Evolutionary conservation across 2,113 vertebrate genomes (phyloP), one percentile per base, ranked within the genome.

Genomic region (Arvicanthis niloticus): DNA sequence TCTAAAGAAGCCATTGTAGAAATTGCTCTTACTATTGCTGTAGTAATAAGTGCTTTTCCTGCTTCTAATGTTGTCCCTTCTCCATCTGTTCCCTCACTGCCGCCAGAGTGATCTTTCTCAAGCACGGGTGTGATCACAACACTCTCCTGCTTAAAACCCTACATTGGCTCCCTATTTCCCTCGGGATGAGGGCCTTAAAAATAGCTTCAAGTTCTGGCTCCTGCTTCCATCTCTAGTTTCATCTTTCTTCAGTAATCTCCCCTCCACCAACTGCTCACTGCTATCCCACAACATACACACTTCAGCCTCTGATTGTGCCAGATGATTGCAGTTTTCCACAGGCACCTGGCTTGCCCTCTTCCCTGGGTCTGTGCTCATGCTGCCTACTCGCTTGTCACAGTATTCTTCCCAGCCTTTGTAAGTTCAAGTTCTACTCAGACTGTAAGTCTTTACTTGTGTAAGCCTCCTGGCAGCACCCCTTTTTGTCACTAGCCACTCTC

Each of bases 51-150:
- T 94, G 93, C 90, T 85, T 90, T 90, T 48, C 62, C 76, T 93
- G 96, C 88, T 91, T 94, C 97, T 93, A 24, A 86, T 96, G 95
- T 96, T 98, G 96, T 95, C 96, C 93, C 96, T 96, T 88, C 77
- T 78, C 95, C 93, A 93, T 95, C 97, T 97, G 96, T 92, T 94
- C 95, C 65, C 82, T 88, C 78, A 21, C 58, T 95, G 96, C 96
- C 89, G 94, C 97, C 97, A 95, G 88, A 93, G 96, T 85, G 97
- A 94, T 96, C 96, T 94, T 96, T 96, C 90, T 94, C 75, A 84
- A 97, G 96, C 96, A 53, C 37, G 93, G 62, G 95, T 96, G 95
- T 94, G 96, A 97, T 95, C 97, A 96, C 96, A 97, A 91, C 97
- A 95, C 95, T 96, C 96, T 97, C 89, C 90, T 97, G 96, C 97